Base-by-base conservation (phyloP, 2,113 vertebrate genomes). In the Actenoides lindsayi region DNA sequence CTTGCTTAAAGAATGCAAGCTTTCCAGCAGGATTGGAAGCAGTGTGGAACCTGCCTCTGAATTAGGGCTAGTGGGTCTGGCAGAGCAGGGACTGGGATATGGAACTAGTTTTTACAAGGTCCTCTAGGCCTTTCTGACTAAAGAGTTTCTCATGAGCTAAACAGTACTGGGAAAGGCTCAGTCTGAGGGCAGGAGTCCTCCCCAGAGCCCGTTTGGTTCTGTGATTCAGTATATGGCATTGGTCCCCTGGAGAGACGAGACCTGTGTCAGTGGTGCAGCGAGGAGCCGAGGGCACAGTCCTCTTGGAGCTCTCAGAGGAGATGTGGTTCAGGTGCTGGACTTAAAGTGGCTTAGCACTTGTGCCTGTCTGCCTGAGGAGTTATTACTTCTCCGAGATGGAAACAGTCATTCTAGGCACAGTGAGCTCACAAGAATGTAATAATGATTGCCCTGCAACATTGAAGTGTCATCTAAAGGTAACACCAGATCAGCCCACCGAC, bases 391-490 rank as follows among this genome's bases (percentile, higher is more conserved):
- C 53, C 48, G 68, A 44, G 60, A 71, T 89, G 65, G 64, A 63
- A 92, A 50, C 16, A 75, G 31, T 50, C 16, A 8, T 65, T 84
- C 31, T 50, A 76, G 54, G 41, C 19, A 10, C n/a, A 62, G 48
- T 74, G 74, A 76, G 41, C 39, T 91, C 39, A 21, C n/a, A 41
- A 65, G 60, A 94, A 87, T 74, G 46, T 74, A 87, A 83, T 89
- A 89, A 82, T 16, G 54, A 63, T 85, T 93, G 81, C 50, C 77
- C 80, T 76, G 44, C 37, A 85, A 82, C 63, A 67, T 95, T 91
- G 50, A 94, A 79, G 67, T 63, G 70, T 91, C 90, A 76, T 89
- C 65, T 84, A 89, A 82, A 94, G 89, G 87, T 76, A 95, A 89
- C 63, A 46, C 9, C 31, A 76, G 67, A 41, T 48, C 69, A 92